These are phyloP conservation scores for Mylabris sibirica DNA, from an alignment of 2,888 invertebrate genomes.

Conservation along the genomic window DNA sequence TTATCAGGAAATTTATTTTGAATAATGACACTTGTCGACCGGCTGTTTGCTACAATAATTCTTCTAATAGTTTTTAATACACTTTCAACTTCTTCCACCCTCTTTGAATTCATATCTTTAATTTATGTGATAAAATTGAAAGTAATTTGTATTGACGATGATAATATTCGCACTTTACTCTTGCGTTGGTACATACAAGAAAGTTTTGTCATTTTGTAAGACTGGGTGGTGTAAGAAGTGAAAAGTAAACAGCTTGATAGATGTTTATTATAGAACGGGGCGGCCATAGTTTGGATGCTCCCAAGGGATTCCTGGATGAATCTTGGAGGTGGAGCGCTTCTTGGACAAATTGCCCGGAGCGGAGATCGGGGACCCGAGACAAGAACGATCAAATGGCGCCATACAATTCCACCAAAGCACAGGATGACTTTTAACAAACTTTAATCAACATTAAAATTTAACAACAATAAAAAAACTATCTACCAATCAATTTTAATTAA, in stretches of 20 bases:
- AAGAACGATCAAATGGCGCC: conserved; percentile 42
- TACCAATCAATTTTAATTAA: not conserved
- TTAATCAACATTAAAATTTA: conserved; percentile 6
- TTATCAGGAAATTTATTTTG: conserved; percentile 32
- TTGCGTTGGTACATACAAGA: not conserved
- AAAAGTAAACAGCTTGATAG: conserved; percentile 59
- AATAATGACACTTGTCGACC: conserved; percentile 31
- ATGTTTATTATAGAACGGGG: conserved; percentile 59
- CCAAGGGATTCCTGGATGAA: conserved; percentile 57
- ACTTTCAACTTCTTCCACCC: not conserved
- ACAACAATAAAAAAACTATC: not conserved
- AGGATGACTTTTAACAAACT: not conserved
- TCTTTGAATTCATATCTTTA: conserved; percentile 1
- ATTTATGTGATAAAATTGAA: conserved; percentile 9
- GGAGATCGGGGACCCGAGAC: conserved; percentile 50
- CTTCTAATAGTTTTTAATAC: conserved; percentile 15
- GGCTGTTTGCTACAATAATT: conserved; percentile 16
- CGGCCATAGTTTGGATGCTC: conserved; percentile 60
- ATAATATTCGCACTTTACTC: conserved; percentile 9
- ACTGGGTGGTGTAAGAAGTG: conserved; percentile 44
- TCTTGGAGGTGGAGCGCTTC: conserved; percentile 59
- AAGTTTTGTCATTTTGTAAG: conserved; percentile 51
- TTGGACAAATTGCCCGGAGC: conserved; percentile 61
- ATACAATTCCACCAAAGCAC: conserved; percentile 36
- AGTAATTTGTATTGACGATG: conserved; percentile 10